Percentiles rank a stretch among this genome's conserved stretches.
These are phyloP conservation scores for Gambusia affinis DNA, from an alignment of 2,113 vertebrate genomes.

Conservation along the genomic window DNA sequence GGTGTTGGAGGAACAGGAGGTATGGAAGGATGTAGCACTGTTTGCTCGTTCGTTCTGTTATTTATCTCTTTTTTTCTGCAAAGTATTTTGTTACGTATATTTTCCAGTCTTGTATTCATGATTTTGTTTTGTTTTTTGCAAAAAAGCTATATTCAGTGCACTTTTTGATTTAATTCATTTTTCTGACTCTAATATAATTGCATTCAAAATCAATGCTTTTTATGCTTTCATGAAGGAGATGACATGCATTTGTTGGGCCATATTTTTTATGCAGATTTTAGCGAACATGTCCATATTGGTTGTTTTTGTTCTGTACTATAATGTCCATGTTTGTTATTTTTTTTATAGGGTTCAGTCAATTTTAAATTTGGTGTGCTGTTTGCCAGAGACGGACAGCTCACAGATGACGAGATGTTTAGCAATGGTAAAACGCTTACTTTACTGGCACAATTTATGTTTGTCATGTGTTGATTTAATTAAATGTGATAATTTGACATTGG, in stretches of 20 bases:
- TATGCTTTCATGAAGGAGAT: too few relatives aligned
- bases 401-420: constrained; percentile 99
- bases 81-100: too few relatives aligned
- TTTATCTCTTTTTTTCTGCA: too few relatives aligned
- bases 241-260: too few relatives aligned
- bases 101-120: too few relatives aligned
- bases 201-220: too few relatives aligned
- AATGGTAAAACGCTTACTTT: constrained; percentile 84
- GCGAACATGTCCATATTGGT: background rate
- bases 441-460: background rate
- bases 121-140: too few relatives aligned
- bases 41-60: background rate
- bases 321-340: background rate
- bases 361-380: constrained; percentile 98
- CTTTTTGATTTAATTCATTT: too few relatives aligned
- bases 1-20: constrained; percentile 98
- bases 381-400: constrained; percentile 97
- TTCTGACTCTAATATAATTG: too few relatives aligned
- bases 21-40: constrained; percentile 47
- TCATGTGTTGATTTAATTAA: background rate
- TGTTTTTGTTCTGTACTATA: background rate
- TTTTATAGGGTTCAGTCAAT: constrained; percentile 93
- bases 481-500: background rate
- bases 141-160: too few relatives aligned
- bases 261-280: background rate